These are phyloP conservation scores for Mobula birostris DNA, from an alignment of 2,113 vertebrate species.

Conservation along the genomic window DNA sequence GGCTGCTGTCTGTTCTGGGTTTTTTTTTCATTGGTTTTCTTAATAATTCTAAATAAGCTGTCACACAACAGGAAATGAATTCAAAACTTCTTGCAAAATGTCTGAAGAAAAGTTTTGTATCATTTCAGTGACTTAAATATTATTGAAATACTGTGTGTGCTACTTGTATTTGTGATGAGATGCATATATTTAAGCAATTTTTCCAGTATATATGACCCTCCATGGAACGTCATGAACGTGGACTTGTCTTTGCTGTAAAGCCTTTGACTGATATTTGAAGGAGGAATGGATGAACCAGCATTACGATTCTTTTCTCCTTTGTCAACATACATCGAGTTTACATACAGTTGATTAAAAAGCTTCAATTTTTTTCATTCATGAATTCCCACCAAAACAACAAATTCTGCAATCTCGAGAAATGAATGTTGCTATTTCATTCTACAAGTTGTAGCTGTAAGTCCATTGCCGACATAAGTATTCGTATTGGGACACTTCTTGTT, in stretches of 20 bases:
- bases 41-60: slow-evolving; percentile 9
- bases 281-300: background rate
- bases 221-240: too few relatives aligned
- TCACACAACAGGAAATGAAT: slow-evolving; percentile 12
- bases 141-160: background rate
- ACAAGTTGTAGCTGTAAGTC: background rate
- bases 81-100: background rate
- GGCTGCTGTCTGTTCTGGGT: background rate
- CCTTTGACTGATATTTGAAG: background rate
- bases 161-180: background rate
- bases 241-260: background rate
- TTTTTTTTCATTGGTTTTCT: background rate
- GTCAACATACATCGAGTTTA: background rate
- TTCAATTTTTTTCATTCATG: background rate
- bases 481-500: background rate
- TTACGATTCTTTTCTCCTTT: background rate
- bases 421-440: background rate
- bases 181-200: background rate
- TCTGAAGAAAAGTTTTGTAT: background rate
- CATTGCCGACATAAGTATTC: background rate
- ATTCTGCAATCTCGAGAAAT: background rate
- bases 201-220: background rate
- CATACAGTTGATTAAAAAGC: background rate
- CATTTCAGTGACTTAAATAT: background rate
- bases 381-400: background rate